Evolutionary conservation across 2,797 vertebrate genomes (phyloP).

Genomic region (Amblyraja radiata): DNA sequence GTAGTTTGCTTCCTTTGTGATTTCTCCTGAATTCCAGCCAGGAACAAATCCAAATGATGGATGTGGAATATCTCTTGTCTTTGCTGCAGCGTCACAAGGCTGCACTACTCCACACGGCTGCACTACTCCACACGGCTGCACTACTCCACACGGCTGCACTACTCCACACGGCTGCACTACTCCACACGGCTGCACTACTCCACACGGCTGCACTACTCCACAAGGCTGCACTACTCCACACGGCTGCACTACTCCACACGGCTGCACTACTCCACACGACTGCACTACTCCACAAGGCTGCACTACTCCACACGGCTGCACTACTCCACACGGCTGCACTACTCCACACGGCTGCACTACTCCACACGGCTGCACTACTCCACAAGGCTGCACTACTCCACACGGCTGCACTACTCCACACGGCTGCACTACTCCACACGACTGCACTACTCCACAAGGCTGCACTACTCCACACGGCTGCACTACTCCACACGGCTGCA

Average conservation of each 20-base stretch:
- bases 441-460: neutral
- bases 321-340: no score
- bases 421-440: neutral
- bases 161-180: neutral
- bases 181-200: neutral
- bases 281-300: neutral
- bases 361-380: neutral
- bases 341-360: neutral
- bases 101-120: neutral
- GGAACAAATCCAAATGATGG: neutral
- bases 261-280: neutral
- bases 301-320: no score
- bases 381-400: neutral
- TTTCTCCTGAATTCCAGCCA: neutral
- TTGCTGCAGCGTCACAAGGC: neutral
- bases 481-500: neutral
- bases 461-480: neutral
- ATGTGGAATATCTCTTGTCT: neutral
- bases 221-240: neutral
- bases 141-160: neutral
- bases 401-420: no score
- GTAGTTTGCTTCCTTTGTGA: neutral
- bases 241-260: neutral
- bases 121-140: no score
- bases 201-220: neutral